These are phyloP conservation scores for Pangasius sanitwongsei DNA, from an alignment of 2,797 vertebrate genomes.

Conservation along the genomic window DNA sequence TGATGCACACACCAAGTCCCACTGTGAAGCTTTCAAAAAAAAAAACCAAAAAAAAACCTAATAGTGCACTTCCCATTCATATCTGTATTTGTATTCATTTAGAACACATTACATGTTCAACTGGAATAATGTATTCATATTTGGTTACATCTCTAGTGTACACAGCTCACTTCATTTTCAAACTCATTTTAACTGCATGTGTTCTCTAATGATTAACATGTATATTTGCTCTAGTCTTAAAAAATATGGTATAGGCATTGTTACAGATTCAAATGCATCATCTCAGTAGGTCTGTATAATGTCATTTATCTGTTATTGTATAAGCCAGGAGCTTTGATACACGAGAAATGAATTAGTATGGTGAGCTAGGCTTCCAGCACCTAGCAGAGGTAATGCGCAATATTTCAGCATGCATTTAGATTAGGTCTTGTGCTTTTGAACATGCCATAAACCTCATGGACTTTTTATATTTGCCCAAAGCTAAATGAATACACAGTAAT, in stretches of 20 bases:
- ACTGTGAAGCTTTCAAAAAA: background rate
- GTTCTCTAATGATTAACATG: conserved; percentile 5
- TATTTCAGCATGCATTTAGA: conserved; percentile 41
- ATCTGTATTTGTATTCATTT: background rate
- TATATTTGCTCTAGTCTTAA: conserved; percentile 15
- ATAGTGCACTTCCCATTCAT: background rate
- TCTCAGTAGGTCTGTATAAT: conserved; percentile 26
- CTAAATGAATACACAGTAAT: conserved; percentile 17
- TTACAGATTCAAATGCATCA: conserved; percentile 27
- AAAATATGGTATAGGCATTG: conserved; percentile 2
- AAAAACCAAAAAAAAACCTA: background rate
- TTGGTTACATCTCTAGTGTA: background rate
- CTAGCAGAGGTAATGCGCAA: conserved; percentile 23
- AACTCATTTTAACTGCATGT: background rate
- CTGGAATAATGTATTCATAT: background rate
- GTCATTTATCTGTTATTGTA: conserved; percentile 10
- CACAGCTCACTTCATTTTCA: background rate
- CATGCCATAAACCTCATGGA: conserved; percentile 24
- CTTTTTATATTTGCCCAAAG: conserved; percentile 28
- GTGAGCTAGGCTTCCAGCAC: conserved; percentile 30
- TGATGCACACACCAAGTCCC: background rate
- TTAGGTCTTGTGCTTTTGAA: conserved; percentile 34
- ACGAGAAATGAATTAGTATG: conserved; percentile 42
- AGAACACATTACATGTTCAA: background rate
- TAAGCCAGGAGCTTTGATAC: conserved; percentile 24